Evolutionary conservation across 2,113 vertebrate species (phyloP).

Genomic region (Nyctereutes procyonoides): DNA sequence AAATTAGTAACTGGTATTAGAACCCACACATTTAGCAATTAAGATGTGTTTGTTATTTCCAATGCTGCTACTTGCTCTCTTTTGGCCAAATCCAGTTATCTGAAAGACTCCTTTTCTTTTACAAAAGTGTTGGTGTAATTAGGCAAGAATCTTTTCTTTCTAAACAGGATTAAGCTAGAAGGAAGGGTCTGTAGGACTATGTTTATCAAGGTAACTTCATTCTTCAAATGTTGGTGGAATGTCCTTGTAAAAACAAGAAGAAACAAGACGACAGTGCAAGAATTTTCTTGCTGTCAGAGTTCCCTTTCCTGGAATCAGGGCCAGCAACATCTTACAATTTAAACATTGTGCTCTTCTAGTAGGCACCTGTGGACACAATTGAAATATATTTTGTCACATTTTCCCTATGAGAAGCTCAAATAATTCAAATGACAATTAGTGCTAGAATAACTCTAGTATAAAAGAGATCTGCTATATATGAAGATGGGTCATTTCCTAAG

Average conservation of each 20-base stretch:
- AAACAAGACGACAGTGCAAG: not conserved
- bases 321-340: not conserved
- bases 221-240: not conserved
- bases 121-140: not conserved
- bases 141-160: not conserved
- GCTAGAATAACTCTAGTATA: not conserved
- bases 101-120: not conserved
- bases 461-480: not conserved
- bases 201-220: not conserved
- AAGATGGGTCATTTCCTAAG: not conserved
- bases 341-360: too few relatives aligned
- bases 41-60: not conserved
- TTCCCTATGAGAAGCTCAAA: not conserved
- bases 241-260: not conserved
- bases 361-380: not conserved
- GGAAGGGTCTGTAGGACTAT: rapidly evolving
- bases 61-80: not conserved
- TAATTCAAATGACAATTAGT: not conserved
- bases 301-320: not conserved
- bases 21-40: not conserved
- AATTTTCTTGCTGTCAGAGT: not conserved
- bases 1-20: not conserved
- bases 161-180: not conserved
- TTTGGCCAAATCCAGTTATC: not conserved
- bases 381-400: not conserved